Conservation (phyloP, 2,797 vertebrate species). For the Triplophysa bombifrons region DNA sequence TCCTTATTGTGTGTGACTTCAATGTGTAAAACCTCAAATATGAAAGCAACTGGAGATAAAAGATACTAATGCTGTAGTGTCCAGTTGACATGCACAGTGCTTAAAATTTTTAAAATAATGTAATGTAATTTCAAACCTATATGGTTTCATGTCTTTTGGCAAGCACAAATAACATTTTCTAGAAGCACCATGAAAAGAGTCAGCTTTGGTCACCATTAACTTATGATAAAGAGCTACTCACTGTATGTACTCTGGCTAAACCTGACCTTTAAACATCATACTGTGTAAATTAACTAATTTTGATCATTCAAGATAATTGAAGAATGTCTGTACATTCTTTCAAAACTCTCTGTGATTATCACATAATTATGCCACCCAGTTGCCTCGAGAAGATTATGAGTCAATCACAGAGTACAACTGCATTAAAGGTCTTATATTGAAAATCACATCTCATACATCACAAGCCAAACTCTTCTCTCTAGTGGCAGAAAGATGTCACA, state of each 20-base stretch:
- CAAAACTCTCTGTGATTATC: too few relatives aligned
- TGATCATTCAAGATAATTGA: background rate
- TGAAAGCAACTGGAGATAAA: background rate
- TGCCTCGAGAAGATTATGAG: slow-evolving; percentile 55
- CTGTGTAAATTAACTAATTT: background rate
- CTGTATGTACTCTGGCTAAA: too few relatives aligned
- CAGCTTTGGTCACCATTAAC: too few relatives aligned
- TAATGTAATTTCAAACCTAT: too few relatives aligned
- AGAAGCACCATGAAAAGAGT: too few relatives aligned
- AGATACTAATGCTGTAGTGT: background rate
- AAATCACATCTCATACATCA: slow-evolving; percentile 11
- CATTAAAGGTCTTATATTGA: background rate
- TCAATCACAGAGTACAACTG: slow-evolving; percentile 54
- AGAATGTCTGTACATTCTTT: too few relatives aligned
- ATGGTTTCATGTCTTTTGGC: too few relatives aligned
- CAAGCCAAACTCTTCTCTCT: background rate
- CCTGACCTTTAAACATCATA: background rate
- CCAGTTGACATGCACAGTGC: background rate
- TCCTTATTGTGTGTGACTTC: too few relatives aligned
- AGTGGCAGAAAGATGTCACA: background rate
- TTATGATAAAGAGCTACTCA: too few relatives aligned
- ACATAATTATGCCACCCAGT: too few relatives aligned
- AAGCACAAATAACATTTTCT: too few relatives aligned
- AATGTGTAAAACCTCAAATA: background rate
- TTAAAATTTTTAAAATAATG: too few relatives aligned